These are phyloP conservation scores for Sebastolobus altivelis DNA, from an alignment of 2,797 vertebrate genomes.

Conservation along the genomic window DNA sequence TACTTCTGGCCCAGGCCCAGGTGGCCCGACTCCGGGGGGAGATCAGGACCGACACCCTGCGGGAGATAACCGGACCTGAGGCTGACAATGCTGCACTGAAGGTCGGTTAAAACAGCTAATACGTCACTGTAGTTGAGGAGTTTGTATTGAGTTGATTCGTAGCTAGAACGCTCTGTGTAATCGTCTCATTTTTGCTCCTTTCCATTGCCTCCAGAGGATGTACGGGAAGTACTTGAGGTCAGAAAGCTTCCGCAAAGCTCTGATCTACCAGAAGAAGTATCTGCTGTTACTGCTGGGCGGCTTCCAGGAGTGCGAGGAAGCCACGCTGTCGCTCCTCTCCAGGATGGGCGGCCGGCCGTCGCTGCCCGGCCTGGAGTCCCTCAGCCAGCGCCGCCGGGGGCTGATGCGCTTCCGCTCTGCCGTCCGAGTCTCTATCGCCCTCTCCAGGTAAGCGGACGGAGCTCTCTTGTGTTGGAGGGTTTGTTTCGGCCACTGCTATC, in stretches of 20 bases:
- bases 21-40: constrained; percentile 89
- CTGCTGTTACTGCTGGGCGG: constrained; percentile 94
- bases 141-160: not conserved
- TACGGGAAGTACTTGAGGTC: constrained; percentile 95
- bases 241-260: constrained; percentile 97
- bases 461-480: not conserved
- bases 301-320: constrained; percentile 97
- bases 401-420: constrained; percentile 93
- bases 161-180: not conserved
- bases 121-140: not conserved
- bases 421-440: constrained; percentile 92
- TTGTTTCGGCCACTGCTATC: not conserved
- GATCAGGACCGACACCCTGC: constrained; percentile 86
- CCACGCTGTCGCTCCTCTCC: constrained; percentile 91
- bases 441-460: constrained; percentile 88
- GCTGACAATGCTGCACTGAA: constrained; percentile 90
- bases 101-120: constrained; percentile 75
- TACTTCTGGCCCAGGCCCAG: constrained; percentile 89
- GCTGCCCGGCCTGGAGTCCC: constrained; percentile 83
- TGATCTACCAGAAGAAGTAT: constrained; percentile 98
- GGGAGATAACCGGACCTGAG: constrained; percentile 87
- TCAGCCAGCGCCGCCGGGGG: constrained; percentile 84
- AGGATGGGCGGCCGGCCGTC: constrained; percentile 91
- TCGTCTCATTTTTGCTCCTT: not conserved
- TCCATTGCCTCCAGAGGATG: constrained; percentile 85